Conservation (phyloP, 2,888 invertebrate species). For the Esperia sulphurella region DNA sequence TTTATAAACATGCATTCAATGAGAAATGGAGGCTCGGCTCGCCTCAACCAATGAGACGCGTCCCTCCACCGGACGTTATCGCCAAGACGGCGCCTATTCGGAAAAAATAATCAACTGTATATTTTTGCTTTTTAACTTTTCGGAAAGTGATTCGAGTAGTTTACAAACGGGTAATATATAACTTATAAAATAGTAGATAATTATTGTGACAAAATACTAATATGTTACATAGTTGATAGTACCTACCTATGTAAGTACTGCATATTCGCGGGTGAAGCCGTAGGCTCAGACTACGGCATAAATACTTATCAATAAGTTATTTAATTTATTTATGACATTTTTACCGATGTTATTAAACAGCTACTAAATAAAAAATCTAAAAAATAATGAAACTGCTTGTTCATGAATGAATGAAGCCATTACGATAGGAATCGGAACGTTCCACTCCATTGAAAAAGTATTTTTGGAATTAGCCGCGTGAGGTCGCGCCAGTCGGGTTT, state of each 20-base stretch:
- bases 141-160: too few relatives aligned
- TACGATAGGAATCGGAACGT: constrained; percentile 35
- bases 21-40: constrained; percentile 40
- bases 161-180: too few relatives aligned
- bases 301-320: too few relatives aligned
- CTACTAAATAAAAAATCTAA: background rate
- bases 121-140: constrained; percentile 9
- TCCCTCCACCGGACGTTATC: constrained; percentile 34
- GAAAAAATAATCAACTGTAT: too few relatives aligned
- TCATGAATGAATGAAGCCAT: constrained; percentile 39
- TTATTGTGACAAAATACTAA: too few relatives aligned
- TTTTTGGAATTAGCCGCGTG: constrained; percentile 47
- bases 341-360: constrained; percentile 6
- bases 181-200: background rate
- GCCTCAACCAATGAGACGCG: constrained; percentile 43
- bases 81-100: constrained; percentile 38
- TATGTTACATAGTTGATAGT: background rate
- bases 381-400: constrained; percentile 9
- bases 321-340: constrained; percentile 11
- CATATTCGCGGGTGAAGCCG: too few relatives aligned
- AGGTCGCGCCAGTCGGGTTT: constrained; percentile 71
- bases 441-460: constrained; percentile 28
- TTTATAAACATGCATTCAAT: constrained; percentile 6
- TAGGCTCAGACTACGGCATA: too few relatives aligned
- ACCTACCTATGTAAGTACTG: too few relatives aligned